phyloP scores from a whole-genome alignment of 2,113 vertebrate genomes.

The Rhineura floridana region DNA sequence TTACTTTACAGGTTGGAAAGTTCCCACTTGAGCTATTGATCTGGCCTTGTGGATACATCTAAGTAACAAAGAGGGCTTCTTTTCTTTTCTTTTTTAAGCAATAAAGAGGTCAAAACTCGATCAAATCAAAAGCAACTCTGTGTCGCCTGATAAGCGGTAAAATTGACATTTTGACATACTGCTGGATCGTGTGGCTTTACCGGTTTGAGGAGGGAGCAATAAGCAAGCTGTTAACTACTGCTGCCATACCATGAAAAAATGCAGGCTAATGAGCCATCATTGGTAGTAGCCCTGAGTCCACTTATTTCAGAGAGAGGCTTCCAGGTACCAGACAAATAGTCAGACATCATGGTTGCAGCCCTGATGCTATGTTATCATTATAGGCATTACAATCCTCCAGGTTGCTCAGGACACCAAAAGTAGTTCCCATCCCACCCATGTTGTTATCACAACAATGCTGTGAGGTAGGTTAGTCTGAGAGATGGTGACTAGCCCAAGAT shows the following conservation, averaged over 20 bases:
- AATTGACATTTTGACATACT: constrained; percentile 30
- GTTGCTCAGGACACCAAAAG: too few species aligned
- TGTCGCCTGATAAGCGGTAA: not conserved
- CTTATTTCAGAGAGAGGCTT: not conserved
- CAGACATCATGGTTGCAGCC: not conserved
- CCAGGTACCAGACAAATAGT: not conserved
- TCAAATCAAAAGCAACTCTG: constrained; percentile 19
- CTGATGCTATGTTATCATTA: too few species aligned
- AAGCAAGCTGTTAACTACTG: constrained; percentile 6
- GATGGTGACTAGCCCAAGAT: too few species aligned
- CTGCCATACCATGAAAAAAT: not conserved
- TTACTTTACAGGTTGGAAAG: constrained; percentile 19
- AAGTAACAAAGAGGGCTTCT: constrained; percentile 19
- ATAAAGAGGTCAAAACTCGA: constrained; percentile 34
- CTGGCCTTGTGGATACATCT: constrained; percentile 28
- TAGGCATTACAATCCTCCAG: too few species aligned
- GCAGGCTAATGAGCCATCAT: not conserved
- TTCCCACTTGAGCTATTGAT: constrained; percentile 37
- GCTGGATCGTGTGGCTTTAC: constrained; percentile 4
- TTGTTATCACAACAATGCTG: too few species aligned
- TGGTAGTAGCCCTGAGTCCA: not conserved
- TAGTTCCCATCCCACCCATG: too few species aligned
- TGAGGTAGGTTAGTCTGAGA: too few species aligned
- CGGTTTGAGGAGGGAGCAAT: not conserved
- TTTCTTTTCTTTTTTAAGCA: constrained; percentile 1